Percentiles rank a stretch among this genome's conserved stretches.
These are phyloP conservation scores for Thereva nobilitata DNA, from an alignment of 2,888 invertebrate genomes.

Conservation along the genomic window DNA sequence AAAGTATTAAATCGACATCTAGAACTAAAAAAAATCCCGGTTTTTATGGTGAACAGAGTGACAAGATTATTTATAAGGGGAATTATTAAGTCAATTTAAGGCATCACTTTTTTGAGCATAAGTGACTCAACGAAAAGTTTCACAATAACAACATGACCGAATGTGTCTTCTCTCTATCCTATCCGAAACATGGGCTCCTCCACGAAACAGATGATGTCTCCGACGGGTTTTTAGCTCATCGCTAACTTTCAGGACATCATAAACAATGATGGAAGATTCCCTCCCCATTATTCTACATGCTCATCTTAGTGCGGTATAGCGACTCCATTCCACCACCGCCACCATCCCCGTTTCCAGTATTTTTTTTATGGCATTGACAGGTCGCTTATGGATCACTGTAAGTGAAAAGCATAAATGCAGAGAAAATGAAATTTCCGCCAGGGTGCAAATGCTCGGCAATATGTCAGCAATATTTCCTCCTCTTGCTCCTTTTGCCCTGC, in stretches of 20 bases:
- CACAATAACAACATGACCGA: no score
- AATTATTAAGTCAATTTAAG: no score
- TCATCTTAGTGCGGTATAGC: slow-evolving; percentile 16
- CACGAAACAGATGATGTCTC: slow-evolving; percentile 19
- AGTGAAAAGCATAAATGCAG: slow-evolving; percentile 32
- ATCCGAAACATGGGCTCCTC: no score
- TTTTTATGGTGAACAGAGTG: no score
- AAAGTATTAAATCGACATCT: no score
- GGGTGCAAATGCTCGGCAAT: slow-evolving; percentile 30
- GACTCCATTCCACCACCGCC: no score
- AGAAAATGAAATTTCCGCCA: slow-evolving; percentile 30
- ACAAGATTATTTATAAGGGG: no score
- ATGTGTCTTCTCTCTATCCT: no score
- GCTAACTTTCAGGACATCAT: slow-evolving; percentile 17
- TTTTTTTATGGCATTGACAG: slow-evolving; percentile 26
- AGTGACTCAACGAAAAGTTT: no score
- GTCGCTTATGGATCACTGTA: slow-evolving; percentile 29
- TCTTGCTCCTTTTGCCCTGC: neutral
- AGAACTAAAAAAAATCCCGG: no score
- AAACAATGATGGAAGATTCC: slow-evolving; percentile 13
- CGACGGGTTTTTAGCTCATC: slow-evolving; percentile 13
- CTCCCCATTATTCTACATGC: neutral
- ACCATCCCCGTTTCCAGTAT: slow-evolving; percentile 12
- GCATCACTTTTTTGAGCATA: no score
- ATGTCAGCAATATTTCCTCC: slow-evolving; percentile 35